Conservation (phyloP, 2,888 invertebrate species). For the Hydrotaea diabolus region DNA sequence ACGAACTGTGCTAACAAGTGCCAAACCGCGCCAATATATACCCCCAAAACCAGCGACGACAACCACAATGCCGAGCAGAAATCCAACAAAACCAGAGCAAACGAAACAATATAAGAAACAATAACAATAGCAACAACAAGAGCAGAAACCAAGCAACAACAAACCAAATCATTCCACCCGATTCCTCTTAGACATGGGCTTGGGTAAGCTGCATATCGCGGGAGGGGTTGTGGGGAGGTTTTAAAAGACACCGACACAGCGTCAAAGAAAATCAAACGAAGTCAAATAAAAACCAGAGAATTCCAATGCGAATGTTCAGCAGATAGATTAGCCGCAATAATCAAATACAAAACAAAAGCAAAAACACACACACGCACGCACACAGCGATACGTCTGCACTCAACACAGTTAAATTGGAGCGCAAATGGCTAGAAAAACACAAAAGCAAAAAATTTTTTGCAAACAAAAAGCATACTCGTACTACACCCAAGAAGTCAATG, state of each 20-base stretch:
- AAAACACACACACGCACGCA: conserved; percentile 28
- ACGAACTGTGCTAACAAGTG: conserved; percentile 80
- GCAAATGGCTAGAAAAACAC: conserved; percentile 43
- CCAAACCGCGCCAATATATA: conserved; percentile 80
- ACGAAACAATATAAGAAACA: conserved; percentile 62
- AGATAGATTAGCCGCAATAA: conserved; percentile 54
- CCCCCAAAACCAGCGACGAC: conserved; percentile 67
- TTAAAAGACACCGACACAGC: background rate
- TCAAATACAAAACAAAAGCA: conserved; percentile 48
- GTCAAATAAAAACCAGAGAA: conserved; percentile 19
- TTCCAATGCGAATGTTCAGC: conserved; percentile 36
- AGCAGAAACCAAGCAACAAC: conserved; percentile 63
- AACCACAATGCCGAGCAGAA: conserved; percentile 43
- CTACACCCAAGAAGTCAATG: conserved; percentile 35
- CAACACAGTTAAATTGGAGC: conserved; percentile 55
- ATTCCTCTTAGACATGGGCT: background rate
- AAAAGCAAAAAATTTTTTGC: conserved; percentile 45
- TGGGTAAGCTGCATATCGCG: background rate
- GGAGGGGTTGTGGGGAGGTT: background rate
- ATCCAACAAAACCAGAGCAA: conserved; percentile 56
- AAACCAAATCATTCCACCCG: conserved; percentile 62
- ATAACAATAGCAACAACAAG: conserved; percentile 62
- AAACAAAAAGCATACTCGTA: conserved; percentile 14
- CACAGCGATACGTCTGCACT: conserved; percentile 34
- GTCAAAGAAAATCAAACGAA: conserved; percentile 12